Base-by-base conservation (phyloP, 2,888 invertebrate species). In the Tipula vernalis region DNA sequence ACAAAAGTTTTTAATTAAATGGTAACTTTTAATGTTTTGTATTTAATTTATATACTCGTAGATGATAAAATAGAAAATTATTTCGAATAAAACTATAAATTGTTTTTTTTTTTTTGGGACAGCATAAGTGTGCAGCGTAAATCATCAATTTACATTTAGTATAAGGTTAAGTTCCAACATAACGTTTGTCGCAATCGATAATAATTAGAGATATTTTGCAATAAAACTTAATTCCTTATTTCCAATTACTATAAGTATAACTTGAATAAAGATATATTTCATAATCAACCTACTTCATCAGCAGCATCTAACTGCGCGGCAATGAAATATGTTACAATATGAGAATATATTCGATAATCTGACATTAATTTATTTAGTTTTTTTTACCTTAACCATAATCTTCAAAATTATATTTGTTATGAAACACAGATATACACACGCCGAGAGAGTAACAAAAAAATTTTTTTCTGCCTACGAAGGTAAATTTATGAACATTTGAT, bases 291-390 rank as follows among this genome's bases (percentile, higher is more conserved):
- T 71, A 71, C 71, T 28, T 71, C 71, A 71, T 71, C 71, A 71
- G 28, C 71, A 71, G 28, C 28, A 28, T 71, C 71, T 71, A 71
- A 71, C 71, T 71, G 71, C 71, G 71, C 71, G 71, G 71, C 28
- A 71, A 71, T 71, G 71, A 71, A 71, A 71, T 71, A 71, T 28
- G 71, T 71, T 71, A 71, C 71, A 71, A 71, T 71, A 71, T 12
- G 28, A 71, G 28, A 71, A 71, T 71, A 28, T 28, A 71, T 71
- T 71, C 71, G 28, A 18, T 71, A 71, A 71, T 71, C 71, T 71
- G 71, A 71, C 71, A 71, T 71, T 71, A 71, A 71, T 71, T 71
- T 71, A 71, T 71, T 71, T 71, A 71, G 71, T 71, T 71, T 51
- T 71, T n/a, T 28, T 71, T 71, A 71, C 71, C 28, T 71, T 71